Evolutionary conservation across 1,140 invertebrate species (phyloP).

Genomic region (Acromyrmex echinatior): DNA sequence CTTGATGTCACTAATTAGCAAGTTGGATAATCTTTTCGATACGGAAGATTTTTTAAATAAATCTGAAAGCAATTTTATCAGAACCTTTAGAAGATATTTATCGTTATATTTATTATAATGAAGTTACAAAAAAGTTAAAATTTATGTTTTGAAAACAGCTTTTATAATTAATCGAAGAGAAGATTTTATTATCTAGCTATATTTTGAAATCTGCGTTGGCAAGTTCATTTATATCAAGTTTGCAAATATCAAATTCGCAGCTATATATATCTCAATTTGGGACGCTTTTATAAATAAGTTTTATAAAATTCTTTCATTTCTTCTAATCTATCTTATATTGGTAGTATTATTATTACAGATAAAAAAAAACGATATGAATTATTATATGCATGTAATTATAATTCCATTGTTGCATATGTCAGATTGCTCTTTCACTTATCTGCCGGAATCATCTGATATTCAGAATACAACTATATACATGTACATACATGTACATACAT

Average conservation of each 20-base stretch:
- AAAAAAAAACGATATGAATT: background rate
- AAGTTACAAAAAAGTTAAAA: background rate
- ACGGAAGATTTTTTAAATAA: background rate
- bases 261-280: background rate
- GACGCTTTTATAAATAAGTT: too few relatives aligned
- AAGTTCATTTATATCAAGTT: conserved; percentile 6
- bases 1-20: background rate
- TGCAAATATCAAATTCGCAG: background rate
- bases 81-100: background rate
- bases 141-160: conserved; percentile 9
- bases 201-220: background rate
- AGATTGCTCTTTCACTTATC: conserved; percentile 19
- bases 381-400: background rate
- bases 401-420: conserved; percentile 22
- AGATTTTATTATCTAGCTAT: background rate
- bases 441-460: conserved; percentile 27
- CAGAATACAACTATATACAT: background rate
- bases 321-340: background rate
- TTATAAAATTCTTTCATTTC: background rate
- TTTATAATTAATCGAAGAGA: background rate
- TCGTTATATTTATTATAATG: background rate
- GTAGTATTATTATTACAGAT: background rate
- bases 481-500: background rate
- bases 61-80: background rate
- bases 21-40: background rate